Evolutionary conservation across 2,113 vertebrate genomes (phyloP).

Genomic region (Tychaedon coryphoeus): DNA sequence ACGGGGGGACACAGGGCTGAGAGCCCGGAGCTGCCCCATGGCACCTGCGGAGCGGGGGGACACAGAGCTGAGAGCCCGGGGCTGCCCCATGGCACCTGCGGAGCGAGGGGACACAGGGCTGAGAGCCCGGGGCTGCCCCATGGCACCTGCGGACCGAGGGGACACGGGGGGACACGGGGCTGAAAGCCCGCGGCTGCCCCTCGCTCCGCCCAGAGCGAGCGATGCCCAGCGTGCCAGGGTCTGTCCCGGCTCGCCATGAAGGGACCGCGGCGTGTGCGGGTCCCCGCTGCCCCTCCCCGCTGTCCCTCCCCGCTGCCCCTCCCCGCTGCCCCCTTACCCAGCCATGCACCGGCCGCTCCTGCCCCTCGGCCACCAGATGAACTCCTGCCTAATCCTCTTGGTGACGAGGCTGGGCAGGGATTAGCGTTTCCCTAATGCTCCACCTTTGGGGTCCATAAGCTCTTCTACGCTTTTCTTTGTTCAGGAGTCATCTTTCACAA

Average conservation of each 20-base stretch:
- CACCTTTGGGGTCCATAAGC: background rate
- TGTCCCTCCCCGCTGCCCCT: background rate
- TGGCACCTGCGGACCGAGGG: background rate
- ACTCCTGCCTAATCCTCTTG: constrained; percentile 32
- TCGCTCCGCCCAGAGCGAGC: fast-evolving
- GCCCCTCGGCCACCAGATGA: background rate
- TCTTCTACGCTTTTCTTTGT: background rate
- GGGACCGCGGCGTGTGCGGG: fast-evolving
- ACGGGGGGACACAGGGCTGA: too few relatives aligned
- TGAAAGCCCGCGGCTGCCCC: background rate
- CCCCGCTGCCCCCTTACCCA: background rate
- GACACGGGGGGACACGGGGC: too few relatives aligned
- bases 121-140: background rate
- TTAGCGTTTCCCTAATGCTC: background rate
- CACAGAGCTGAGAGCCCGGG: too few relatives aligned
- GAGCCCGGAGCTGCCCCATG: too few relatives aligned
- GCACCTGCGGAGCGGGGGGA: too few relatives aligned
- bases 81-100: background rate
- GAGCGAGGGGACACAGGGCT: background rate
- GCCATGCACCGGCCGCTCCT: background rate
- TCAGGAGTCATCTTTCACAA: background rate
- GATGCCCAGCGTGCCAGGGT: fast-evolving
- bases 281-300: background rate
- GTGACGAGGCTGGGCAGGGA: background rate
- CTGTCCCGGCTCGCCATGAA: fast-evolving